Evolutionary conservation across 1,140 invertebrate genomes (phyloP).

Genomic region (Pseudomyrmex gracilis): DNA sequence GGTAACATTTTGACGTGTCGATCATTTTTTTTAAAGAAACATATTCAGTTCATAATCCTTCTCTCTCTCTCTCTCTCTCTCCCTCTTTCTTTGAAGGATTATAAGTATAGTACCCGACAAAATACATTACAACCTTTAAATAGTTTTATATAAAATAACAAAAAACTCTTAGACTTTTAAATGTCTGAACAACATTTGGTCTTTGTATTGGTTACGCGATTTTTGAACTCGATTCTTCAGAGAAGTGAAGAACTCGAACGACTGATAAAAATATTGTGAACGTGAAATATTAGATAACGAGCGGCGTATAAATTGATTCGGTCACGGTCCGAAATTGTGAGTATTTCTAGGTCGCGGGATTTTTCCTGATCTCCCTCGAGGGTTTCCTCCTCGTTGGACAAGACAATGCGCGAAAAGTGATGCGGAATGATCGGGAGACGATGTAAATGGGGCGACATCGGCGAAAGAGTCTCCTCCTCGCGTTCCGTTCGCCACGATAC

Average conservation of each 20-base stretch:
- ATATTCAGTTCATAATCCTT: background rate
- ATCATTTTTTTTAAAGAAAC: background rate
- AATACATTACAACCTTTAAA: no score
- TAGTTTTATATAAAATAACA: no score
- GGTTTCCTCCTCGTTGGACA: conserved; percentile 29
- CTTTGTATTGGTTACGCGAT: background rate
- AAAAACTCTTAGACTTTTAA: no score
- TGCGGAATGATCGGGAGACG: conserved; percentile 41
- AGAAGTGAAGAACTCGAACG: background rate
- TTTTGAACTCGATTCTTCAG: no score
- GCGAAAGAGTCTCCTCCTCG: conserved; percentile 21
- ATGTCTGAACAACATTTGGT: background rate
- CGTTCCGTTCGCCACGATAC: conserved; percentile 46
- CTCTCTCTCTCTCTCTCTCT: background rate
- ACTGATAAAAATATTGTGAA: background rate
- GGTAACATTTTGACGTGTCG: background rate
- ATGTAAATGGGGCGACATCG: conserved; percentile 22
- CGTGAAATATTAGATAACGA: conserved; percentile 1
- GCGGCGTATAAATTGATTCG: conserved; percentile 21
- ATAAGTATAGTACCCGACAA: no score
- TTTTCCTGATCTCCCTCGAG: conserved; percentile 8
- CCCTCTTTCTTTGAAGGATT: no score
- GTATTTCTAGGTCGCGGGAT: background rate
- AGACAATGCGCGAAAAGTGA: conserved; percentile 31
- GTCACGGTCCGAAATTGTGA: no score